Evolutionary conservation across 1,140 invertebrate species (phyloP), one percentile per base, ranked within the genome.

Genomic region (Sitobion miscanthi): DNA sequence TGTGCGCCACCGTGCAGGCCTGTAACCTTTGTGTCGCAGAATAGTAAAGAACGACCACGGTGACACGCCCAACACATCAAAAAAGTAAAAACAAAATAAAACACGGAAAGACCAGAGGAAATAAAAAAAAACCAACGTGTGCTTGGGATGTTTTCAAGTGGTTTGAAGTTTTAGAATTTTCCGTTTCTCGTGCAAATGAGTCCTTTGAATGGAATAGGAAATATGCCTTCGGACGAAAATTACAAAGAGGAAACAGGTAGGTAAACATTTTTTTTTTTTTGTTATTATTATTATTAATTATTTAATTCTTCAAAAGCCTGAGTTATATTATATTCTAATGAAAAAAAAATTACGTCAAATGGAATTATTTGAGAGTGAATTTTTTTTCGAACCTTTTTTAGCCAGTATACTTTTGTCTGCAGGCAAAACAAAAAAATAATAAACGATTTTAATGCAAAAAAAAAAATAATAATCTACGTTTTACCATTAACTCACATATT

Each of bases 271-370:
- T 42, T 86, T 25, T 38, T 38, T 86, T 23, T 7, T 38, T 21
- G 2, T 45, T 35, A 42, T 45, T 86, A 42, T 86, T 86, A 25
- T 42, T 86, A 86, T 42, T 45, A 86, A 86, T 86, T 86, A 86
- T 86, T 86, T 86, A 86, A 86, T 86, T 86, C 83, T 86, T 86
- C 83, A 86, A 86, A 86, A 86, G 83, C 42, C 42, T 45, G 38
- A 86, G 38, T 45, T 86, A 45, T 86, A 42, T 25, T 86, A 45
- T 25, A 14, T 86, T 86, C 25, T 86, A 42, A 21, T 42, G 82
- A 38, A 85, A 85, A 42, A 85, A 85, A 85, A 85, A 69, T 47
- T 85, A 42, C 38, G 38, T 85, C 82, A 85, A 85, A 45, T 38
- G 38, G 20, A 45, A 42, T 85, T 85, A 85, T 85, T 23, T 85